Evolutionary conservation across 92 coral and sea anemone genomes (phyloP).

Genomic region (Paramuricea clavata): DNA sequence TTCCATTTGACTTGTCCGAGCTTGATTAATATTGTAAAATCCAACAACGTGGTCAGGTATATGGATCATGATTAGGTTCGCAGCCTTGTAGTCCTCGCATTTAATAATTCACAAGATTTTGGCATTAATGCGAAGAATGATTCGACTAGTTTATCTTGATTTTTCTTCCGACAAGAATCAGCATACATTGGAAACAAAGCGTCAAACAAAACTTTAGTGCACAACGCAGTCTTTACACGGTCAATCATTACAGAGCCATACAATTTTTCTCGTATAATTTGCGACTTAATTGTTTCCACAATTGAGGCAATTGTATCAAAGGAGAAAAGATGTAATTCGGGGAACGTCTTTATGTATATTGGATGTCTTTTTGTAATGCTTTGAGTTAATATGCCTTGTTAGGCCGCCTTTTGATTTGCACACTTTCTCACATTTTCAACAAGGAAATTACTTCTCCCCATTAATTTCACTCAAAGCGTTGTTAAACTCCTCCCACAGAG

Average conservation of each 20-base stretch:
- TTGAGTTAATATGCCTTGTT: neutral
- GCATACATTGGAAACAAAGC: neutral
- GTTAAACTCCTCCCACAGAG: neutral
- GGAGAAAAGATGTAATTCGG: no score
- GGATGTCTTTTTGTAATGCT: neutral
- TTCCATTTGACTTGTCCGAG: neutral
- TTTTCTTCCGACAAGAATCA: neutral
- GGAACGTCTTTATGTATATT: neutral
- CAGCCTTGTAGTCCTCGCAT: neutral
- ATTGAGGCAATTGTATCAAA: neutral
- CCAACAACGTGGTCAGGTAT: neutral
- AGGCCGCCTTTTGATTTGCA: slow-evolving; percentile 5
- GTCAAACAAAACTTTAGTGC: neutral
- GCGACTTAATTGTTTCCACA: neutral
- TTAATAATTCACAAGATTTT: neutral
- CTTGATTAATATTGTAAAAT: no score
- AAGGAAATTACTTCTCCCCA: neutral
- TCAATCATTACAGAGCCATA: neutral
- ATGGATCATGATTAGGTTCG: neutral
- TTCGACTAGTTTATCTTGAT: neutral
- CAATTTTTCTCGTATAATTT: neutral
- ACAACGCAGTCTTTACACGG: neutral
- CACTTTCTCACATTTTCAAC: neutral
- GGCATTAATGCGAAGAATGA: neutral
- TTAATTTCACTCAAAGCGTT: neutral